Percentiles rank a stretch among this genome's conserved stretches.
Conservation (phyloP, 2,888 invertebrate species). For the Strigamia crassipes region DNA sequence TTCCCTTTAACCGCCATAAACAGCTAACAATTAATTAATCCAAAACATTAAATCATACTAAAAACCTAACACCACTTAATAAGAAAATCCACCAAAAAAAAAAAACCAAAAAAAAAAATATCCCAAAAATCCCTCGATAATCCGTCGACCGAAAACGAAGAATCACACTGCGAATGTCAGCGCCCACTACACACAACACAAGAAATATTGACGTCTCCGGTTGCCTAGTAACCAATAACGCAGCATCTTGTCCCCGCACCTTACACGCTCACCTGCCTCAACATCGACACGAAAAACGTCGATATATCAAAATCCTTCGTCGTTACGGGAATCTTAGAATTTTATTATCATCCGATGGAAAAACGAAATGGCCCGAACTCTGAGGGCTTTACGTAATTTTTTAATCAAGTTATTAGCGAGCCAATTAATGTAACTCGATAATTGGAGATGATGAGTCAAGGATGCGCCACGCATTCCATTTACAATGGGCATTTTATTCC, state of each 20-base stretch:
- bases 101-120: neutral
- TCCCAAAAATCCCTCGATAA: too few relatives aligned
- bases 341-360: too few relatives aligned
- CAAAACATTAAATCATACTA: neutral
- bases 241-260: neutral
- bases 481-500: neutral
- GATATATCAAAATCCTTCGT: too few relatives aligned
- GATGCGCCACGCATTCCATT: neutral
- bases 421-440: neutral
- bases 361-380: too few relatives aligned
- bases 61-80: too few relatives aligned
- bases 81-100: neutral
- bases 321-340: too few relatives aligned
- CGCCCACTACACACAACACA: neutral
- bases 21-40: neutral
- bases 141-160: neutral
- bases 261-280: neutral
- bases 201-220: constrained; percentile 25
- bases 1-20: neutral
- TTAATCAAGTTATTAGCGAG: neutral
- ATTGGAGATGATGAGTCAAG: neutral
- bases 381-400: neutral
- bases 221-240: constrained; percentile 8
- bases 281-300: too few relatives aligned
- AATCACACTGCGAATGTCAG: neutral